Conservation (phyloP, 2,113 vertebrate genomes). For the Grammomys surdaster region DNA sequence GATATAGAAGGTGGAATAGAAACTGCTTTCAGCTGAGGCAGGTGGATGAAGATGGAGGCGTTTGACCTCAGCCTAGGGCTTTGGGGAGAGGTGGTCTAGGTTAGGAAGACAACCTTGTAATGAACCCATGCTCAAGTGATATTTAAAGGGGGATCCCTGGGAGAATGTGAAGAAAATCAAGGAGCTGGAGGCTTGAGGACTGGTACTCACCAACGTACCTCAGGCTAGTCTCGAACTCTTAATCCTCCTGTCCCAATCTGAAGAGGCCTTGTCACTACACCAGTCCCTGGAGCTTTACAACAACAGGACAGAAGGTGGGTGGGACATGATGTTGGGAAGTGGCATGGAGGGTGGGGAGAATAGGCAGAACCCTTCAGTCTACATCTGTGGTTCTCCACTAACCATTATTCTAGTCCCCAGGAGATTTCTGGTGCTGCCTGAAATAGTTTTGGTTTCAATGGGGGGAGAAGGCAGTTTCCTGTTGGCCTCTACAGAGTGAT, state of each 20-base stretch:
- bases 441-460: background rate
- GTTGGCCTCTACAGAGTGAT: background rate
- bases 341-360: accelerated
- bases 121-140: background rate
- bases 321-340: accelerated
- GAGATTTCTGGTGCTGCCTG: background rate
- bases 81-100: background rate
- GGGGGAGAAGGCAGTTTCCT: background rate
- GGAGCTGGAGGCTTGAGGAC: background rate
- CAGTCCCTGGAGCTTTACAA: background rate
- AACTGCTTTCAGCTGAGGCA: background rate
- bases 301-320: background rate
- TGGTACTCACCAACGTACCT: background rate
- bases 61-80: background rate
- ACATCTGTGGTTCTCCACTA: background rate
- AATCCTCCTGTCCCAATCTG: background rate
- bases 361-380: background rate
- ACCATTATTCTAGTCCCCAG: background rate
- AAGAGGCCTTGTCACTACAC: background rate
- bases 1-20: background rate
- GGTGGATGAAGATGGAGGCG: too few relatives aligned
- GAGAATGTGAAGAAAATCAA: background rate
- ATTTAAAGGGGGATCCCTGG: background rate
- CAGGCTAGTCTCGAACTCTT: background rate
- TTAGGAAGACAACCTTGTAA: background rate